Percentiles rank a stretch among this genome's conserved stretches.
Conservation (phyloP, 2,113 vertebrate genomes). For the Pogona vitticeps region DNA sequence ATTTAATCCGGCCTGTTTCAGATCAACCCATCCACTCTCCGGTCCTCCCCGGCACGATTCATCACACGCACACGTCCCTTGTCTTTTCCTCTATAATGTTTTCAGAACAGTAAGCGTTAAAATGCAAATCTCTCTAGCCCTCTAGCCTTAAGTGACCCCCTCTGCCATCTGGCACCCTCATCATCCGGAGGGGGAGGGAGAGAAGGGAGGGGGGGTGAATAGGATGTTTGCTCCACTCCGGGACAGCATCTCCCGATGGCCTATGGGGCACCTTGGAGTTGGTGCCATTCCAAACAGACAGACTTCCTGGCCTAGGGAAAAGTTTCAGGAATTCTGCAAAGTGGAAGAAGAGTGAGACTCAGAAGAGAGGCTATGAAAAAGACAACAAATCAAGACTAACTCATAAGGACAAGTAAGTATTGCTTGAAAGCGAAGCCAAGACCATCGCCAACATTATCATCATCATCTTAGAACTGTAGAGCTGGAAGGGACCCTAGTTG, state of each 20-base stretch:
- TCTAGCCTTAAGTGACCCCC: slow-evolving; percentile 74
- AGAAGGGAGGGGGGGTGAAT: not conserved
- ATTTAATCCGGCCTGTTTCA: slow-evolving; percentile 5
- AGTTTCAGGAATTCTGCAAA: no score
- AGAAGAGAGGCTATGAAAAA: not conserved
- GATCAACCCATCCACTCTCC: not conserved
- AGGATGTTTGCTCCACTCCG: slow-evolving; percentile 24
- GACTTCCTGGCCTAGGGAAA: not conserved
- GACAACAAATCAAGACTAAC: no score
- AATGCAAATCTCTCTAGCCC: slow-evolving; percentile 42
- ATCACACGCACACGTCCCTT: not conserved
- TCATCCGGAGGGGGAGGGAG: not conserved
- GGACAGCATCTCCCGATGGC: not conserved
- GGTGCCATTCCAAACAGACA: no score
- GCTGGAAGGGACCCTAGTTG: no score
- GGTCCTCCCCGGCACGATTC: not conserved
- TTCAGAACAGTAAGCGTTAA: slow-evolving; percentile 74
- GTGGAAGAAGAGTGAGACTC: not conserved
- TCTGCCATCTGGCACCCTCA: slow-evolving; percentile 75
- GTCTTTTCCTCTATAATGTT: accelerated
- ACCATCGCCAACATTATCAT: no score
- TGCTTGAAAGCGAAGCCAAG: no score
- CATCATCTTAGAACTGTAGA: no score
- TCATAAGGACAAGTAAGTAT: no score
- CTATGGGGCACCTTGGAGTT: not conserved